Conservation (phyloP, 1,140 invertebrate species). For the Temnothorax longispinosus region DNA sequence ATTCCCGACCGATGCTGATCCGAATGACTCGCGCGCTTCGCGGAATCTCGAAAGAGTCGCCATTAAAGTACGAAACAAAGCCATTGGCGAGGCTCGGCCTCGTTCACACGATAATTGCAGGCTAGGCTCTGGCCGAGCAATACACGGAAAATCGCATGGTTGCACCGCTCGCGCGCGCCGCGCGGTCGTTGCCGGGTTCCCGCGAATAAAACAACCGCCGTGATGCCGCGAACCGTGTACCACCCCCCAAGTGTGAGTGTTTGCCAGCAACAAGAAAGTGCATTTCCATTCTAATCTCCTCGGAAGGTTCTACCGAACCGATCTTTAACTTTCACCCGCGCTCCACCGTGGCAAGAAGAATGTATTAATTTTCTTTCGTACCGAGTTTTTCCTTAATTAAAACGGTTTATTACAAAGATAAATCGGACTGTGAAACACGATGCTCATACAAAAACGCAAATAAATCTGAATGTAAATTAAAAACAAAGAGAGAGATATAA, state of each 20-base stretch:
- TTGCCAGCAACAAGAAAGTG: slow-evolving; percentile 16
- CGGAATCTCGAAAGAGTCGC: slow-evolving; percentile 19
- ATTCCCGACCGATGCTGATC: slow-evolving; percentile 2
- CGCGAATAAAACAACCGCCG: slow-evolving; percentile 33
- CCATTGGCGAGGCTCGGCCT: slow-evolving; percentile 62
- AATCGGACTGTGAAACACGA: background rate
- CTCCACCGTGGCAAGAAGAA: background rate
- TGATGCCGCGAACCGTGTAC: slow-evolving; percentile 1
- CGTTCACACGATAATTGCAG: slow-evolving; percentile 65
- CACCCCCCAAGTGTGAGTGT: slow-evolving; percentile 1
- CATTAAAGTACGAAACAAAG: slow-evolving; percentile 46
- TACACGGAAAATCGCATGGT: slow-evolving; percentile 62
- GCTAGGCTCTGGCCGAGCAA: slow-evolving; percentile 38
- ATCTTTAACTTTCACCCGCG: slow-evolving; percentile 47
- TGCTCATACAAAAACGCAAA: background rate
- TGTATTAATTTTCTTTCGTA: slow-evolving; percentile 11
- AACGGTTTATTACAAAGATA: background rate
- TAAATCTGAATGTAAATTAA: background rate
- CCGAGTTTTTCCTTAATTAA: background rate
- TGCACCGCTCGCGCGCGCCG: slow-evolving; percentile 30
- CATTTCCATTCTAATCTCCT: slow-evolving; percentile 35
- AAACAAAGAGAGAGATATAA: background rate
- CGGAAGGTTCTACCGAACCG: background rate
- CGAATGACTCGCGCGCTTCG: background rate
- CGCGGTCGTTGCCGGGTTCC: background rate